Evolutionary conservation across 2,113 vertebrate species (phyloP), one percentile per base, ranked within the genome.

Genomic region (Thalassarche chlororhynchos): DNA sequence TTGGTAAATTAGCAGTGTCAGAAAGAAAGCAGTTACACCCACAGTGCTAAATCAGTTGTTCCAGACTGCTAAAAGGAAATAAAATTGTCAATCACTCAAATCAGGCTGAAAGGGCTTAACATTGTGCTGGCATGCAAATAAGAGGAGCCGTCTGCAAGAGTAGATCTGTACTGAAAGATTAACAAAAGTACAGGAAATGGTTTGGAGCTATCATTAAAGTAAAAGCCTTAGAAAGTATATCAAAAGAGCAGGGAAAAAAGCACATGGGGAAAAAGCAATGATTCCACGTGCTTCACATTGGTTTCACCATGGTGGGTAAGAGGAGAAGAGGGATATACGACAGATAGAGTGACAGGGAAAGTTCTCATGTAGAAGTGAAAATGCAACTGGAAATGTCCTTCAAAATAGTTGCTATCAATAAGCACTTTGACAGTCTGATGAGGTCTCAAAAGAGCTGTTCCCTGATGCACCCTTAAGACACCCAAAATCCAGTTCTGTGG

Each of bases 21-120:
- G 76, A 93, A 96, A 94, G 82, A 88, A 95, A 97, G 80, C 51
- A 78, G 66, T 82, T 93, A 91, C 94, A 93, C 95, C 94, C 94
- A 97, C 90, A 21, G 70, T 38, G 51, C 91, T 85, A 97, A 97
- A 89, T 93, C 70, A 87, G 72, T 90, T 98, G 89, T 95, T 91
- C 79, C 92, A 97, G 92, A 91, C 87, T 88, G 74, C 74, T 94
- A 72, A 95, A 93, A 94, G 61, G 77, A 97, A 72, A 72, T 96
- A 64, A 95, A 94, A 93, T 94, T 95, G 91, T 95, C 96, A 95
- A 58, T 95, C 95, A 93, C 61, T 93, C 87, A 86, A 81, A 70
- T 93, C 51, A 94, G 83, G 49, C 60, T 94, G 90, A 93, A 95
- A 91, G 86, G 74, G 52, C 61, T 97, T 95, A 96, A 84, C 72